Conservation (phyloP, 2,797 vertebrate genomes). For the Rhinatrema bivittatum region DNA sequence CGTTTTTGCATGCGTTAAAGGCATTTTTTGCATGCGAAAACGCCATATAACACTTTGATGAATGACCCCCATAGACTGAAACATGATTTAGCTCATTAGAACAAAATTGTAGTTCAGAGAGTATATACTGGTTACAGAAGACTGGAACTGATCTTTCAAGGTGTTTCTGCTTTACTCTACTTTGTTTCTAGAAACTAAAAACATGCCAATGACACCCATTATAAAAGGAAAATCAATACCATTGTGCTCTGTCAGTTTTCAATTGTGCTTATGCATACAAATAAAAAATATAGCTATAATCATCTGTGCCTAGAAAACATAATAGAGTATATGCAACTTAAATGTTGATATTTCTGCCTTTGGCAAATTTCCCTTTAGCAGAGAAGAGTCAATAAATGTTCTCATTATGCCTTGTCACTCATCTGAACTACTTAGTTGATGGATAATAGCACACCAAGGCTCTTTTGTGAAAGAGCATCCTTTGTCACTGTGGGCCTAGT, state of each 20-base stretch:
- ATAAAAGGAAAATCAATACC: constrained; percentile 11
- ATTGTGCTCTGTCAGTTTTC: constrained; percentile 1
- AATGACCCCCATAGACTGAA: too few species aligned
- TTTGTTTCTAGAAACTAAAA: background rate
- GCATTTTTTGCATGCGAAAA: too few species aligned
- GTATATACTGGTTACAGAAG: constrained; percentile 18
- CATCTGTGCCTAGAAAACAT: constrained; percentile 8
- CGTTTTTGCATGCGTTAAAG: too few species aligned
- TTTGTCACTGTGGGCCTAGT: background rate
- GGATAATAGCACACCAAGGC: constrained; percentile 3
- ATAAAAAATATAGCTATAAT: background rate
- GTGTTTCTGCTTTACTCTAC: background rate
- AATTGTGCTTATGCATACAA: background rate
- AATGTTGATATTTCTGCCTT: constrained; percentile 12
- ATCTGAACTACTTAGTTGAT: background rate
- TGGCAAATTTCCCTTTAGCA: constrained; percentile 12
- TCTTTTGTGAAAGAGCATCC: background rate
- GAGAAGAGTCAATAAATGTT: constrained; percentile 4
- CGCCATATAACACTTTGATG: too few species aligned
- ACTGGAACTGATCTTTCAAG: background rate
- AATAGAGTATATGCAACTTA: constrained; percentile 6
- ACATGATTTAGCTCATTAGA: too few species aligned
- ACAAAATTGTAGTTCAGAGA: too few species aligned
- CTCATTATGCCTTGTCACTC: constrained; percentile 17
- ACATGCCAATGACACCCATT: constrained; percentile 6